Conservation (phyloP, 2,113 vertebrate species). For the Tricholaema leucomelas region DNA sequence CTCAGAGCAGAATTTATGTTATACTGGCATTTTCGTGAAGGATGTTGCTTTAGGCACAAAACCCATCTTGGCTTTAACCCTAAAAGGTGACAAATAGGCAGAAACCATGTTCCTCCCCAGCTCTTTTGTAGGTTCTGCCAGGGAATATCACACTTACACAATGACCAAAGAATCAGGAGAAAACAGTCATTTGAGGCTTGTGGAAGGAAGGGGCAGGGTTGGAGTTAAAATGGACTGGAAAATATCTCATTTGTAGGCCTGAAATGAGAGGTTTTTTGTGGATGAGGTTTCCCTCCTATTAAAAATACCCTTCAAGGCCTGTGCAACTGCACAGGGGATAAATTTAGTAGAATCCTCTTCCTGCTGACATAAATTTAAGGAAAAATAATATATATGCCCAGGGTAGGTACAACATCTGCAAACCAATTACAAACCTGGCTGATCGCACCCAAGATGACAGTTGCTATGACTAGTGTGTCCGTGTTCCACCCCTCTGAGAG, state of each 20-base stretch:
- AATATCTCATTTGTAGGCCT: constrained; percentile 56
- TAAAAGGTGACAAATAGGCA: constrained; percentile 41
- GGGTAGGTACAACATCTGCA: constrained; percentile 34
- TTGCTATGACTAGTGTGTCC: constrained; percentile 28
- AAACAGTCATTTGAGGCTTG: constrained; percentile 68
- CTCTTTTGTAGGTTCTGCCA: constrained; percentile 45
- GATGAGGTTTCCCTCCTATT: constrained; percentile 65
- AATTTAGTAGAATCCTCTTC: constrained; percentile 44
- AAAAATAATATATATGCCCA: constrained; percentile 40
- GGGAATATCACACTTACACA: constrained; percentile 58
- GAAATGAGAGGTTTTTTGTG: constrained; percentile 58
- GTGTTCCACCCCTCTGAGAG: neutral
- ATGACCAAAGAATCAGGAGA: constrained; percentile 61
- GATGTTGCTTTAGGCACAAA: constrained; percentile 69
- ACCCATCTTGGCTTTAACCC: constrained; percentile 59
- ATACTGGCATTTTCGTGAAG: constrained; percentile 63
- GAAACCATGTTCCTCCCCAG: constrained; percentile 1
- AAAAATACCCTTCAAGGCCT: constrained; percentile 55
- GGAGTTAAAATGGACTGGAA: constrained; percentile 55
- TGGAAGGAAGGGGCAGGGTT: constrained; percentile 66
- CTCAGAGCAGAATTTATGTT: constrained; percentile 64
- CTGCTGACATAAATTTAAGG: constrained; percentile 39
- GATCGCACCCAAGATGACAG: constrained; percentile 31
- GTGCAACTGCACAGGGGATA: constrained; percentile 10
- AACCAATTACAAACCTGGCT: constrained; percentile 54